phyloP scores from a whole-genome alignment of 1,140 invertebrate genomes.

The Xylocopa sonorina region DNA sequence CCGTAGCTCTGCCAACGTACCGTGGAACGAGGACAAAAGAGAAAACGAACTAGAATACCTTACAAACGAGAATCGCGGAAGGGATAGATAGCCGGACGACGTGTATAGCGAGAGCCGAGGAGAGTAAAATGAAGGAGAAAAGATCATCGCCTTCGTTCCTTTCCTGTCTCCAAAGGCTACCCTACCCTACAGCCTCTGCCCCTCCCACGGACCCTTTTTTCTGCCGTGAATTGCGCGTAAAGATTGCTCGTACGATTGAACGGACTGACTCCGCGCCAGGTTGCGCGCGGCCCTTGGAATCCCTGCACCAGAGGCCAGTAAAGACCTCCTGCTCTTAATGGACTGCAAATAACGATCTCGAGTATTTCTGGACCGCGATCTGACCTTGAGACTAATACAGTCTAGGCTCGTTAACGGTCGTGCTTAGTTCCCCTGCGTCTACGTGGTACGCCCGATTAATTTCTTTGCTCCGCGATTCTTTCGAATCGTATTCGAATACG shows the following conservation, averaged over 20 bases:
- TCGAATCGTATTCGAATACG: background rate
- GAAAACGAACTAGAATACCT: conserved; percentile 75
- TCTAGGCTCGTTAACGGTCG: conserved; percentile 40
- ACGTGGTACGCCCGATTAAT: no score
- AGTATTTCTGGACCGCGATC: conserved; percentile 67
- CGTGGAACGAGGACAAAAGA: conserved; percentile 76
- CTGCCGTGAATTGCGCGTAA: conserved; percentile 62
- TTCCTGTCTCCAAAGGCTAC: conserved; percentile 12
- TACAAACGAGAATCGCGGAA: conserved; percentile 62
- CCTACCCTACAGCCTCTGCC: background rate
- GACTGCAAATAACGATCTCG: conserved; percentile 77
- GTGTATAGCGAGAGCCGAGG: conserved; percentile 23
- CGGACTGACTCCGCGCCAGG: conserved; percentile 46
- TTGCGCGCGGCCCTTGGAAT: conserved; percentile 64
- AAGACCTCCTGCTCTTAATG: conserved; percentile 80
- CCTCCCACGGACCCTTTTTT: background rate
- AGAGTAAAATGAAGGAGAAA: conserved; percentile 53
- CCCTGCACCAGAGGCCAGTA: conserved; percentile 72
- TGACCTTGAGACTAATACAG: conserved; percentile 65
- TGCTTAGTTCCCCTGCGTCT: background rate
- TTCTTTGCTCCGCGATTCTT: no score
- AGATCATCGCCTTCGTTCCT: conserved; percentile 44
- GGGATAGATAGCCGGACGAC: conserved; percentile 56
- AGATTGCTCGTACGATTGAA: conserved; percentile 65
- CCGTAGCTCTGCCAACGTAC: conserved; percentile 43